A percentile compares a stretch with the other conserved stretches of the same genome.
phyloP scores from a whole-genome alignment of 2,888 invertebrate genomes.

The Fragum sueziense region DNA sequence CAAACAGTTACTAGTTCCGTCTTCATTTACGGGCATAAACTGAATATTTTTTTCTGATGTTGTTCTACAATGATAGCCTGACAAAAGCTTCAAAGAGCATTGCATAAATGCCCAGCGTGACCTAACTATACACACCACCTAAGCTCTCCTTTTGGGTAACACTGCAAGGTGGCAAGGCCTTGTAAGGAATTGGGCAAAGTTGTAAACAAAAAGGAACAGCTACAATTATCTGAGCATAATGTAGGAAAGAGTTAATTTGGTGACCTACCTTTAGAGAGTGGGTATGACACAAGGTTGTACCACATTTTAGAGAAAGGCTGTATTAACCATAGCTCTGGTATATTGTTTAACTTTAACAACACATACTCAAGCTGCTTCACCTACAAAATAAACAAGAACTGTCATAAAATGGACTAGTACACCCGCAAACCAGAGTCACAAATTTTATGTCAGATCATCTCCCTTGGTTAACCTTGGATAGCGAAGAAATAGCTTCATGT shows the following conservation, averaged over 20 bases:
- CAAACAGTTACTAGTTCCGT: too few species aligned
- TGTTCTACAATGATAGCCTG: too few species aligned
- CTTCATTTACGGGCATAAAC: too few species aligned
- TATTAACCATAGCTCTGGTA: slow-evolving; percentile 70
- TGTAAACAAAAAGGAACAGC: neutral
- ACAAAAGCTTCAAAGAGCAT: too few species aligned
- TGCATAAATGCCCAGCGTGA: too few species aligned
- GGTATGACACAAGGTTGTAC: slow-evolving; percentile 65
- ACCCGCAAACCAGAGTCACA: neutral
- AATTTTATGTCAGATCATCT: neutral
- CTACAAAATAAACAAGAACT: slow-evolving; percentile 42
- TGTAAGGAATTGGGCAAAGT: too few species aligned
- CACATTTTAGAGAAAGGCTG: slow-evolving; percentile 68
- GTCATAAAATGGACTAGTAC: neutral
- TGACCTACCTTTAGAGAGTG: slow-evolving; percentile 68
- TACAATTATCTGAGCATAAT: neutral
- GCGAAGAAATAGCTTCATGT: too few species aligned
- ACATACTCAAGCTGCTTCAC: slow-evolving; percentile 69
- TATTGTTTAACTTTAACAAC: slow-evolving; percentile 65
- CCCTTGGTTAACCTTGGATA: neutral
- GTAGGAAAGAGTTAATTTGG: neutral
- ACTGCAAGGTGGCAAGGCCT: too few species aligned
- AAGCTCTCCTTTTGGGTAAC: too few species aligned
- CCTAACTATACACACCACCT: too few species aligned
- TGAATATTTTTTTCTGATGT: too few species aligned